Conservation (phyloP, 1,140 invertebrate species). For the Hermatobates lingyangjiaoensis region DNA sequence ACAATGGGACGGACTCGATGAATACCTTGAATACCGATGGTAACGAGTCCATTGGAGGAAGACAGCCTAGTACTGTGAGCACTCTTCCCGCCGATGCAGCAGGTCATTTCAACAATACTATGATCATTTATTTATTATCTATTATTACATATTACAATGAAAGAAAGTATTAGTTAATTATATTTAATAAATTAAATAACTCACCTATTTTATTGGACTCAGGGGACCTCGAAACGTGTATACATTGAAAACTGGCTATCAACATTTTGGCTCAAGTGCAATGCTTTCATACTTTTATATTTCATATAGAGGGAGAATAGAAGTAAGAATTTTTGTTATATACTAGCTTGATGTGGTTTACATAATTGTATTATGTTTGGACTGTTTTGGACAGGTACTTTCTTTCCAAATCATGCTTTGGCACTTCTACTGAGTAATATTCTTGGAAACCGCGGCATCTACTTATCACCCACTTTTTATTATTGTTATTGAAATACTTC, state of each 20-base stretch:
- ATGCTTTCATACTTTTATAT: no score
- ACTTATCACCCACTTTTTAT: no score
- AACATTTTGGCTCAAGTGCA: neutral
- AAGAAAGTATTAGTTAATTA: neutral
- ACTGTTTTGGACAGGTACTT: neutral
- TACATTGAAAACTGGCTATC: neutral
- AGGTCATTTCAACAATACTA: neutral
- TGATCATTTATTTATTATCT: neutral
- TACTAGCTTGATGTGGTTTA: no score
- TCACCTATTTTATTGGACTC: neutral
- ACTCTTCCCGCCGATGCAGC: neutral
- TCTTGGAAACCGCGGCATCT: no score
- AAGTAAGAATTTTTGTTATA: no score
- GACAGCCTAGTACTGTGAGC: neutral
- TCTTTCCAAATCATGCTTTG: neutral
- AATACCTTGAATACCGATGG: slow-evolving; percentile 5
- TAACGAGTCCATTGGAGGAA: slow-evolving; percentile 2
- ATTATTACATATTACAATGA: neutral
- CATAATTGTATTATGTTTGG: no score
- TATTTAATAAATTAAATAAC: neutral
- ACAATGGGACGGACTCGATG: slow-evolving; percentile 8
- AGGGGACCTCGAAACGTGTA: neutral
- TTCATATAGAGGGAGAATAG: no score
- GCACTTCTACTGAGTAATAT: neutral
- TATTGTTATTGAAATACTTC: no score